These are phyloP conservation scores for Leptosomus discolor DNA, from an alignment of 2,113 vertebrate genomes.

Conservation along the genomic window DNA sequence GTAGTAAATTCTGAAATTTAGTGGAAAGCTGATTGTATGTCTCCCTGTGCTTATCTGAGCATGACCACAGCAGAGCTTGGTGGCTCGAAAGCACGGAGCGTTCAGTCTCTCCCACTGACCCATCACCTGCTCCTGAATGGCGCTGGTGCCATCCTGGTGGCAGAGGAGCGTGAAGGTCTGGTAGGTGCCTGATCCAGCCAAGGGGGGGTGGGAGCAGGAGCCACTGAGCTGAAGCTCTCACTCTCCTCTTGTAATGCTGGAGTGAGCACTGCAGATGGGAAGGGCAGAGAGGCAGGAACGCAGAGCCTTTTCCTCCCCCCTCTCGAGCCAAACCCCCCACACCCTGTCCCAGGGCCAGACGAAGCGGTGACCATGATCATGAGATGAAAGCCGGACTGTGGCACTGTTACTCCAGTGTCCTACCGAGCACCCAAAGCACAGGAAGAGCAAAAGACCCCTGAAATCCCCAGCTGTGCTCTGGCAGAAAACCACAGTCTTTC, in stretches of 20 bases:
- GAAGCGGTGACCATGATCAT: fast-evolving
- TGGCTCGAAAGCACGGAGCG: neutral
- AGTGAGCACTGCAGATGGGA: neutral
- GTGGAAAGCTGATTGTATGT: neutral
- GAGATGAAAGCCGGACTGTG: neutral
- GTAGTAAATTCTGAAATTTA: neutral
- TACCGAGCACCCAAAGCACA: neutral
- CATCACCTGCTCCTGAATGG: neutral
- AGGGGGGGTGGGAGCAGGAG: neutral
- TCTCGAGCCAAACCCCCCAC: fast-evolving
- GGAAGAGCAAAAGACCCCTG: neutral
- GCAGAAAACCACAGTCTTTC: neutral
- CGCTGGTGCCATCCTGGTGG: neutral
- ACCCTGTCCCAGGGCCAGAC: neutral
- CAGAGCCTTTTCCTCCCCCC: neutral
- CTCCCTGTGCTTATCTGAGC: neutral
- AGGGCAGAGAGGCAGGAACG: neutral
- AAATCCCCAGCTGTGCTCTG: neutral
- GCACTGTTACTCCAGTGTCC: neutral
- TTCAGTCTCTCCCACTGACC: neutral
- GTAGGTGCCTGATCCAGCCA: fast-evolving
- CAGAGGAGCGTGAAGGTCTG: neutral
- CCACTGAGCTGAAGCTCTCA: neutral
- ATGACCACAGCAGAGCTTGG: neutral
- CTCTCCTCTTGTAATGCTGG: fast-evolving